These are phyloP conservation scores for Lobophora halterata DNA, from an alignment of 2,888 invertebrate species.

Conservation along the genomic window DNA sequence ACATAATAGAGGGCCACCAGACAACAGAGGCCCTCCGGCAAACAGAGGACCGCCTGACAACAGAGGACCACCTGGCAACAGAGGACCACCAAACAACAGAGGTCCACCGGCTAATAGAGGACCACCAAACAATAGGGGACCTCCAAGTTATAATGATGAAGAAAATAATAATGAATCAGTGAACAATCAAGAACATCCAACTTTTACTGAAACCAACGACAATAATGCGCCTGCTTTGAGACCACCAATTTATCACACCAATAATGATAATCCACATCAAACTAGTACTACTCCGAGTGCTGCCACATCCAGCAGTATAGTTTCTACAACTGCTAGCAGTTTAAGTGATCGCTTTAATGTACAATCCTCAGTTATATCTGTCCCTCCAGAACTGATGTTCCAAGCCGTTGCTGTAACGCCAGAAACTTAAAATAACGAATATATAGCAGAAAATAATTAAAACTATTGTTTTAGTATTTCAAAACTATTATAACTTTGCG, in stretches of 20 bases:
- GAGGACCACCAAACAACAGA: constrained; percentile 26
- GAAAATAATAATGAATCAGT: constrained; percentile 1
- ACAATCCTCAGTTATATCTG: constrained; percentile 7
- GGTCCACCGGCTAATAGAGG: constrained; percentile 26
- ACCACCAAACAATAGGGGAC: constrained; percentile 21
- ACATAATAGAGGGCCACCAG: constrained; percentile 18
- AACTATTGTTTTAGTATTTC: too few species aligned
- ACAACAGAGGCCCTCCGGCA: constrained; percentile 21
- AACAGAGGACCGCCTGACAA: constrained; percentile 24
- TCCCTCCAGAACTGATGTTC: constrained; percentile 34
- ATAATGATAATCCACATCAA: constrained; percentile 4
- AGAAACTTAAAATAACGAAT: constrained; percentile 28
- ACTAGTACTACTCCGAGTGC: constrained; percentile 5
- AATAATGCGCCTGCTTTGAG: neutral
- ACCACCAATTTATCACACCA: constrained; percentile 7
- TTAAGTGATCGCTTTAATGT: constrained; percentile 13
- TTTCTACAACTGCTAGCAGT: constrained; percentile 1
- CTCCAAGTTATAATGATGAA: constrained; percentile 8
- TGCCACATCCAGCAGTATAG: neutral
- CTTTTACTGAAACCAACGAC: neutral
- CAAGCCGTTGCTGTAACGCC: constrained; percentile 50
- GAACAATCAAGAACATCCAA: neutral
- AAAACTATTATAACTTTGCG: too few species aligned
- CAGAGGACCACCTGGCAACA: constrained; percentile 24
- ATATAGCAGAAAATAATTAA: too few species aligned